These are phyloP conservation scores for Caranx melampygus DNA, from an alignment of 2,113 vertebrate species.

Conservation along the genomic window DNA sequence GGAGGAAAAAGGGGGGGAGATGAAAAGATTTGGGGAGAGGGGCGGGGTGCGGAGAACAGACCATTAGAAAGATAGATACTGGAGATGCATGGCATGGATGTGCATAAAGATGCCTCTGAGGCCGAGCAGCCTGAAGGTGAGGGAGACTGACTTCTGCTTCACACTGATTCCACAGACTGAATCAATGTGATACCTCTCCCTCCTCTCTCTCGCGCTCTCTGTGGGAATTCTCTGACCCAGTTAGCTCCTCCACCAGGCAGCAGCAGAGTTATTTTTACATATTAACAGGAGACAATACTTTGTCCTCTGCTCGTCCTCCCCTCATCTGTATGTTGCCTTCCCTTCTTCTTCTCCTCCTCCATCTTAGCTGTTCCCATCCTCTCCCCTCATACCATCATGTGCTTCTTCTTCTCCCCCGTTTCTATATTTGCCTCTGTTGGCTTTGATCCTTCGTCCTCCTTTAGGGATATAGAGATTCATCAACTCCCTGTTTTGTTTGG, in stretches of 20 bases:
- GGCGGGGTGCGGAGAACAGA: neutral
- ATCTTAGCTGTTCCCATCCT: constrained; percentile 44
- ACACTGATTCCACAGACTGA: constrained; percentile 64
- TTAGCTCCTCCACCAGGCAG: constrained; percentile 80
- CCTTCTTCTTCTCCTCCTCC: constrained; percentile 43
- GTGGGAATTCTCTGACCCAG: constrained; percentile 86
- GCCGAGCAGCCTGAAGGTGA: constrained; percentile 38
- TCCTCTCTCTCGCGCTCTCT: constrained; percentile 44
- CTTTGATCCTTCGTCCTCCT: constrained; percentile 35
- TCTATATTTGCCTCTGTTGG: constrained; percentile 4
- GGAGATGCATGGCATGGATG: constrained; percentile 5
- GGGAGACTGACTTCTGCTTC: constrained; percentile 68
- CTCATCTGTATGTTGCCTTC: constrained; percentile 48
- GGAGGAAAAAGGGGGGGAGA: constrained; percentile 3
- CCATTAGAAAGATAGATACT: constrained; percentile 10
- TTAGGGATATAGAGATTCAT: constrained; percentile 20
- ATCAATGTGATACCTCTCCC: constrained; percentile 55
- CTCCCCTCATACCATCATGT: constrained; percentile 11
- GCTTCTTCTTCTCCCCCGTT: neutral
- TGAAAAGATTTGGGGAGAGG: constrained; percentile 6
- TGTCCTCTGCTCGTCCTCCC: constrained; percentile 74
- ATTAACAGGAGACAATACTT: constrained; percentile 81
- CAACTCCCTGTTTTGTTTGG: constrained; percentile 7
- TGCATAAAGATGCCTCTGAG: constrained; percentile 22
- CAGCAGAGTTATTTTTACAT: constrained; percentile 84